These are phyloP conservation scores for Grapholita molesta DNA, from an alignment of 1,140 invertebrate species.

Conservation along the genomic window DNA sequence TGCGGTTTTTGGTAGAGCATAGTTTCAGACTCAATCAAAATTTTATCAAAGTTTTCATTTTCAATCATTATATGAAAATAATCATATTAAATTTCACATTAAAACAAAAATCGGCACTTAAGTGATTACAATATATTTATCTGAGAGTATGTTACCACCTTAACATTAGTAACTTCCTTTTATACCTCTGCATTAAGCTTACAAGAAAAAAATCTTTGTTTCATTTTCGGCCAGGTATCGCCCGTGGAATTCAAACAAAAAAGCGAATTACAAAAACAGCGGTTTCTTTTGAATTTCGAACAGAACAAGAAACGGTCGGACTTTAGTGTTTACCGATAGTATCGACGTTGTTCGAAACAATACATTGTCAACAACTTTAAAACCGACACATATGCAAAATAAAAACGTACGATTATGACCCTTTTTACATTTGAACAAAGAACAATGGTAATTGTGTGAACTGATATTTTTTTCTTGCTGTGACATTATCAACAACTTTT, in stretches of 20 bases:
- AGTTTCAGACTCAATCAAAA: too few relatives aligned
- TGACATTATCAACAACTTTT: background rate
- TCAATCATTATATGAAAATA: too few relatives aligned
- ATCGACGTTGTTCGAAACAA: slow-evolving; percentile 46
- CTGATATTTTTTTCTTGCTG: background rate
- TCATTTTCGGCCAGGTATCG: slow-evolving; percentile 45
- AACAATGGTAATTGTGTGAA: background rate
- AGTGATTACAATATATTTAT: background rate
- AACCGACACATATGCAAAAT: background rate
- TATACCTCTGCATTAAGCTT: slow-evolving; percentile 22
- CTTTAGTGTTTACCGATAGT: slow-evolving; percentile 58
- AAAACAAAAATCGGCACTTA: background rate
- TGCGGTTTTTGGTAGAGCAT: too few relatives aligned
- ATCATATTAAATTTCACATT: background rate
- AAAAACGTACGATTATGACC: background rate
- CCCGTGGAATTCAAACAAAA: slow-evolving; percentile 20
- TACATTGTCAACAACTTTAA: slow-evolving; percentile 23
- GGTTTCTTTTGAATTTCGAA: slow-evolving; percentile 56
- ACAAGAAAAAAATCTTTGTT: slow-evolving; percentile 21
- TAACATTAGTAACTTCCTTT: slow-evolving; percentile 26
- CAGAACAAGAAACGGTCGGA: slow-evolving; percentile 53
- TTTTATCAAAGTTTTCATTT: too few relatives aligned
- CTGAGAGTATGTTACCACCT: background rate
- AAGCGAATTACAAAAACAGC: slow-evolving; percentile 42
- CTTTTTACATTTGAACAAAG: background rate